Evolutionary conservation across 2,113 vertebrate species (phyloP), one percentile per base, ranked within the genome.

Genomic region (Colossoma macropomum): DNA sequence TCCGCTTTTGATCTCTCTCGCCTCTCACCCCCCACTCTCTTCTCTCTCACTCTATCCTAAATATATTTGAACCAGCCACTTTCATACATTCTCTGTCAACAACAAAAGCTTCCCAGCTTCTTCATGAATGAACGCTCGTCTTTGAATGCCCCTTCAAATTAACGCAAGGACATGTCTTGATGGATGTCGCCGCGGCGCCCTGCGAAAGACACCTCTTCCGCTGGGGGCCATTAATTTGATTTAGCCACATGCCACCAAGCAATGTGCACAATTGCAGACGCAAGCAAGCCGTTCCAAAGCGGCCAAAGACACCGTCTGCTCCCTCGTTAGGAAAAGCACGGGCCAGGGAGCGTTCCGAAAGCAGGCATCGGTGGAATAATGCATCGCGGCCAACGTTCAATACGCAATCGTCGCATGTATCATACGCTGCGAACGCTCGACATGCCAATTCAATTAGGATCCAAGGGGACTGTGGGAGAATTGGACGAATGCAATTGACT

Each of bases 191-290:
- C 50, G 16, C 41, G 34, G 59, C 34, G 28, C 75, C 17, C 27
- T 50, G 54, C 71, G 28, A 85, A 60, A 69, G 86, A 83, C 75
- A 56, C 65, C 52, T 50, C 65, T 65, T 71, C 60, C 75, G 27
- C 9, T 4, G 2, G 59, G 56, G 79, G 79, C 71, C 69, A 85
- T 87, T 81, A 60, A 83, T 85, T 84, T 32, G 34, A 62, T 80
- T 89, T 87, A 89, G 84, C 72, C 79, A 75, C 82, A 87, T 77
- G 86, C 75, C 84, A 82, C 34, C 68, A 56, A 79, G 84, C 59
- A 71, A 80, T 34, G 27, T 12, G 68, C 25, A 56, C 77, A 82
- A 84, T 62, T 80, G 79, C 62, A 17, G 73, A 87, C 71, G 73
- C 54, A 75, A 84, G 86, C 76, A 71, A 63, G 66, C 10, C 25